These are phyloP conservation scores for Schizopygopsis malacanthus DNA, from an alignment of 2,797 vertebrate genomes.

Conservation along the genomic window DNA sequence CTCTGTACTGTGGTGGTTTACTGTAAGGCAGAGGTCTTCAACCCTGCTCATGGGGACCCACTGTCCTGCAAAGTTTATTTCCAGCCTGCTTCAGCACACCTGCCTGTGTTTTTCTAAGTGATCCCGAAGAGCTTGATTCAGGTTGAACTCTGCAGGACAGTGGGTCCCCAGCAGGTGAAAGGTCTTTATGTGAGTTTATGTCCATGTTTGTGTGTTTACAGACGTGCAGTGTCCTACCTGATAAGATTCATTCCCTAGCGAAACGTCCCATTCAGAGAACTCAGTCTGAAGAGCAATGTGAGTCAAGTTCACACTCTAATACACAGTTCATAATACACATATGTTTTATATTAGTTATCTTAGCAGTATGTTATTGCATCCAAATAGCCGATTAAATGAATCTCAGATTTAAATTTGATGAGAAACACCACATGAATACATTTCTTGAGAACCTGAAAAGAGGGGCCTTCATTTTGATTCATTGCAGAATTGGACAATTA, in stretches of 20 bases:
- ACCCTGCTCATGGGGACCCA: background rate
- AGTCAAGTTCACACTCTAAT: conserved; percentile 36
- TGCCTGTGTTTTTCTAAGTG: background rate
- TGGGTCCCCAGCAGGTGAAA: background rate
- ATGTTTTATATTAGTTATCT: background rate
- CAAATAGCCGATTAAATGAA: background rate
- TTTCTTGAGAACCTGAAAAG: background rate
- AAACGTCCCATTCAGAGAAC: conserved; percentile 71
- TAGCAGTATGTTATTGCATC: background rate
- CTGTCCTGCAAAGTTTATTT: background rate
- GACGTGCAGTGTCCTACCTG: conserved; percentile 78
- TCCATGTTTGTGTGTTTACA: conserved; percentile 54
- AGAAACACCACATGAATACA: background rate
- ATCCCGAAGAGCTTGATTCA: background rate
- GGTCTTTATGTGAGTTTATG: conserved; percentile 6
- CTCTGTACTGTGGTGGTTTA: no score
- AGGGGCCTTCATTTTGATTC: background rate
- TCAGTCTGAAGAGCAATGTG: conserved; percentile 77
- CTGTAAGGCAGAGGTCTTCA: background rate
- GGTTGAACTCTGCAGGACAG: background rate
- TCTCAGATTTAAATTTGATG: background rate
- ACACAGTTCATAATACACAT: background rate
- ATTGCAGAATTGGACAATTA: no score
- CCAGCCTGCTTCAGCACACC: no score
- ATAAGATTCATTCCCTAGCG: conserved; percentile 76